Percentiles rank a stretch among this genome's conserved stretches.
Conservation (phyloP, 2,888 invertebrate species). For the Argyra leucocephala region DNA sequence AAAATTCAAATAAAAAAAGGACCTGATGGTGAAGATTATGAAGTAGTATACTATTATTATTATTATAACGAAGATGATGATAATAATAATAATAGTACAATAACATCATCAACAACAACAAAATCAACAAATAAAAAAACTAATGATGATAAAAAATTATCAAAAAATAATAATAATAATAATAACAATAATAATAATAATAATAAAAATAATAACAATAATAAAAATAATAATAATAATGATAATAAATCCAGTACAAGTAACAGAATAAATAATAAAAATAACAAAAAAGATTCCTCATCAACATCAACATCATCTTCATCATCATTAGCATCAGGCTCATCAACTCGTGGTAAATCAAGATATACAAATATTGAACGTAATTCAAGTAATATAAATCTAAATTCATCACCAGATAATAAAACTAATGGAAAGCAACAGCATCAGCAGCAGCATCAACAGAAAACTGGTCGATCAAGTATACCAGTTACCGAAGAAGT, state of each 20-base stretch:
- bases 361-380: conserved; percentile 42
- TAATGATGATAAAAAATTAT: too few relatives aligned
- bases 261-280: background rate
- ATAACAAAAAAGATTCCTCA: conserved; percentile 46
- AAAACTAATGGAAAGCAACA: conserved; percentile 23
- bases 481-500: conserved; percentile 30
- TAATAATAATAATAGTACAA: conserved; percentile 20
- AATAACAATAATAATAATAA: conserved; percentile 22
- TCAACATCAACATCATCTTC: conserved; percentile 28
- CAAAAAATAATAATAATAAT: conserved; percentile 28
- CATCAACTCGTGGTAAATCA: conserved; percentile 46
- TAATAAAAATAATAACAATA: background rate
- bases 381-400: conserved; percentile 54
- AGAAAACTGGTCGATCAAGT: conserved; percentile 19
- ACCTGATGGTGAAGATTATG: conserved; percentile 81
- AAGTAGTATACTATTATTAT: conserved; percentile 85
- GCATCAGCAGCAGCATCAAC: conserved; percentile 7
- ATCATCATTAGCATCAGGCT: conserved; percentile 39
- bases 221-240: conserved; percentile 15
- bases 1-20: conserved; percentile 77
- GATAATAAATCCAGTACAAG: conserved; percentile 32
- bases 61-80: conserved; percentile 73
- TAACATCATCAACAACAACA: too few relatives aligned
- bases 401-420: conserved; percentile 48
- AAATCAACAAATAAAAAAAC: conserved; percentile 15